Evolutionary conservation across 2,113 vertebrate genomes (phyloP), one percentile per base, ranked within the genome.

Genomic region (Camelus bactrianus): DNA sequence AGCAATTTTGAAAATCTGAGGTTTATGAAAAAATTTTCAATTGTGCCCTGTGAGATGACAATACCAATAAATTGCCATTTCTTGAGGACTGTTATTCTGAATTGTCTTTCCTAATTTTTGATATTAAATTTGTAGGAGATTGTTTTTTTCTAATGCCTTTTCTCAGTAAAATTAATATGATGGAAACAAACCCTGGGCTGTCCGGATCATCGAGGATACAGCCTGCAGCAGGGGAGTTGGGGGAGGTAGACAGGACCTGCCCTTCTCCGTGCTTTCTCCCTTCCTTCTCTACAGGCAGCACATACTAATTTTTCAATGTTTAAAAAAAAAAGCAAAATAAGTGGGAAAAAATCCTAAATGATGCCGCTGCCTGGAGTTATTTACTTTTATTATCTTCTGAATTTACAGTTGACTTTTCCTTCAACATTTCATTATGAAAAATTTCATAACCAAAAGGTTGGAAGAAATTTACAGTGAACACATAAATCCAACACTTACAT

Each of bases 401-500:
- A 79, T 65, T 92, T 82, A 82, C 16, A 73, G 52, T 26, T 76
- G 2, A 72, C 60, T 75, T 88, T 80, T 17, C 50, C 38, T 56
- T 95, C 84, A 84, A 85, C 6, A 65, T 70, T 76, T 54, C 32
- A 70, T 82, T 88, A 77, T 24, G 46, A 92, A 96, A 82, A 72
- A 50, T 54, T 83, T 89, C 46, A 72, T 46, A 93, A 84, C 3
- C 22, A 54, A 60, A 80, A 76, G 56, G 48, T 58, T 84, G 28
- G 65, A 85, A 54, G 32, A 70, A 60, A 69, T 70, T 92, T 88
- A 94, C 14, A 48, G 15, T 64, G 48, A 96, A 96, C 7, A 65
- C 3, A 60, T 89, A 94, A 92, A 89, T 15, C 5, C 32, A 60
- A 19, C 12, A 73, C 30, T 62, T 85, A 32, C 11, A 81, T 62